phyloP scores from a whole-genome alignment of 2,888 invertebrate genomes.

The Dicycla oo region DNA sequence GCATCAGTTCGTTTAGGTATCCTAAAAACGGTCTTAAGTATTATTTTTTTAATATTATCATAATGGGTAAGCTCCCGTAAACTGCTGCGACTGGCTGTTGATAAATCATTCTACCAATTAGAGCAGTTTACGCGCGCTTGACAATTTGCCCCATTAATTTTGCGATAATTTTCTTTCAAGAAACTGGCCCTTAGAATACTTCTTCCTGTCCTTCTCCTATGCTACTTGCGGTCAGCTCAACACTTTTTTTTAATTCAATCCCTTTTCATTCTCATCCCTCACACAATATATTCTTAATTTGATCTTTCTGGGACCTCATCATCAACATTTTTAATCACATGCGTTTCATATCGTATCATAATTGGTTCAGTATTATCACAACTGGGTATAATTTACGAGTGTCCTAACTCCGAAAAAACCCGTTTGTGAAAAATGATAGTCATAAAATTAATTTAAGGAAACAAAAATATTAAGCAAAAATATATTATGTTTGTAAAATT shows the following conservation, averaged over 20 bases:
- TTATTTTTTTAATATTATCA: not conserved
- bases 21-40: constrained; percentile 70
- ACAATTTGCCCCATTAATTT: not conserved
- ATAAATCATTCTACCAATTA: not conserved
- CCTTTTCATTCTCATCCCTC: not conserved
- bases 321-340: not conserved
- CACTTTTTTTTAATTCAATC: not conserved
- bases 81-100: not conserved
- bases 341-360: not conserved
- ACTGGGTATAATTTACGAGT: not conserved
- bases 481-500: not conserved
- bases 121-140: not conserved
- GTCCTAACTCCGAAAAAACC: constrained; percentile 3
- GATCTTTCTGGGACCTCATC: not conserved
- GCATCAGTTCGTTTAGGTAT: constrained; percentile 84
- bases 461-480: constrained; percentile 7
- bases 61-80: not conserved
- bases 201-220: not conserved
- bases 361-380: constrained; percentile 2
- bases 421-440: not conserved
- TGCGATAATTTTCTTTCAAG: not conserved
- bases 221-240: not conserved
- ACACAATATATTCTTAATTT: not conserved
- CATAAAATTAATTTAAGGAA: not conserved
- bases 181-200: not conserved